A percentile compares a stretch with the other conserved stretches of the same genome.
phyloP scores from a whole-genome alignment of 2,113 vertebrate species.

The Clarias batrachus region DNA sequence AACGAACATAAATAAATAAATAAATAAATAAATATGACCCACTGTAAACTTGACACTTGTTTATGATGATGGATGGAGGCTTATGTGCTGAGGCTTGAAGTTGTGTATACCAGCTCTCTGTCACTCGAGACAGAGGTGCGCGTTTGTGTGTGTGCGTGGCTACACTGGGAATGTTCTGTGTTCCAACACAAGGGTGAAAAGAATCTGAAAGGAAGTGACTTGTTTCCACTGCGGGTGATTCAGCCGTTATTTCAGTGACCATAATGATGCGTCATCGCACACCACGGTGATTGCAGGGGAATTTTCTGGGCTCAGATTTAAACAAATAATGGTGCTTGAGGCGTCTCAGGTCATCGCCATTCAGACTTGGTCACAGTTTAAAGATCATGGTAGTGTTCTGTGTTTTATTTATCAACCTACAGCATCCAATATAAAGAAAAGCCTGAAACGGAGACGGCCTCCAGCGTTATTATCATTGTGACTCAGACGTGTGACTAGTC shows the following conservation, averaged over 20 bases:
- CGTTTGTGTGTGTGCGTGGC: not conserved
- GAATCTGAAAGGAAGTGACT: slow-evolving; percentile 67
- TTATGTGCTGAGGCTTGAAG: no score
- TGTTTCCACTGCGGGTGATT: slow-evolving; percentile 66
- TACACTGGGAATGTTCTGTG: slow-evolving; percentile 50
- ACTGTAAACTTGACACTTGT: not conserved
- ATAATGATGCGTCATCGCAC: slow-evolving; percentile 52
- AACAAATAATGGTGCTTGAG: slow-evolving; percentile 35
- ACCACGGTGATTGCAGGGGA: slow-evolving; percentile 61
- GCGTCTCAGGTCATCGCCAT: not conserved
- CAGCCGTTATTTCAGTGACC: slow-evolving; percentile 65
- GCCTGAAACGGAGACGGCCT: not conserved
- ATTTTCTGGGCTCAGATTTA: slow-evolving; percentile 47
- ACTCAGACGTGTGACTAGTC: not conserved
- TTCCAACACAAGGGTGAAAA: slow-evolving; percentile 17
- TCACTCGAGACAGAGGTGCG: slow-evolving; percentile 1
- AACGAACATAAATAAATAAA: not conserved
- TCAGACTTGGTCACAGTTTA: slow-evolving; percentile 54
- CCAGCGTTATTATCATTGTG: not conserved
- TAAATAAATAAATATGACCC: not conserved
- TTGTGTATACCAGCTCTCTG: not conserved
- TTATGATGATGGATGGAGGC: not conserved
- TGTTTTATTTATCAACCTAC: slow-evolving; percentile 25
- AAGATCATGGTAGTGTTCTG: slow-evolving; percentile 26
- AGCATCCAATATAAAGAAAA: slow-evolving; percentile 23